Base-by-base conservation (phyloP, 2,888 invertebrate genomes). In the Aromia moschata region DNA sequence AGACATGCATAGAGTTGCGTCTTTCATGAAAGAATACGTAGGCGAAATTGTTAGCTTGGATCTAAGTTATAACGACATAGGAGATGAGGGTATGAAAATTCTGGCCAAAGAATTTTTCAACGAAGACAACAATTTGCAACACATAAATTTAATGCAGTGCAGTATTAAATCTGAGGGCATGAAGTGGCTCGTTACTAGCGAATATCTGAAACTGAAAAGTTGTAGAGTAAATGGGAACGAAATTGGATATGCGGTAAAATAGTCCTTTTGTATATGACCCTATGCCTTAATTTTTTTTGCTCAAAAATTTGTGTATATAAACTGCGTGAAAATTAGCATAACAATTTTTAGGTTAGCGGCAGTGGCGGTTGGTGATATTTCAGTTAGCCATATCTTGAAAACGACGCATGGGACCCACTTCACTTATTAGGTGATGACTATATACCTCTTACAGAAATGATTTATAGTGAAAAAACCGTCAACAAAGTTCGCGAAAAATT, bases 221-320 rank as follows among this genome's bases (percentile, higher is more conserved):
- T 72, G 88, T 1, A 76, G 85, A 67, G 56, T 89, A 1, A 86
- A 84, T 64, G 87, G 87, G 0, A 88, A 88, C 68, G 82, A 85
- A 71, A 77, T 88, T 17, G 86, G 86, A 0, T 77, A 78, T 0
- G 78, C 82, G 68, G 83, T 83, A 71, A 59, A n/a, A n/a, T n/a
- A n/a, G n/a, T n/a, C n/a, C n/a, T n/a, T n/a, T n/a, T n/a, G n/a
- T n/a, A n/a, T n/a, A n/a, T n/a, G n/a, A n/a, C n/a, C n/a, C n/a
- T n/a, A n/a, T n/a, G n/a, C n/a, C n/a, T n/a, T n/a, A n/a, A n/a
- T n/a, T n/a, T n/a, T n/a, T n/a, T n/a, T n/a, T n/a, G n/a, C n/a
- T n/a, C n/a, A n/a, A n/a, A n/a, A n/a, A n/a, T n/a, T n/a, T n/a
- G n/a, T n/a, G n/a, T n/a, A n/a, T n/a, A n/a, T n/a, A n/a, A n/a